These are phyloP conservation scores for Romanogobio albipinnatus DNA, from an alignment of 2,113 vertebrate genomes.

Conservation along the genomic window DNA sequence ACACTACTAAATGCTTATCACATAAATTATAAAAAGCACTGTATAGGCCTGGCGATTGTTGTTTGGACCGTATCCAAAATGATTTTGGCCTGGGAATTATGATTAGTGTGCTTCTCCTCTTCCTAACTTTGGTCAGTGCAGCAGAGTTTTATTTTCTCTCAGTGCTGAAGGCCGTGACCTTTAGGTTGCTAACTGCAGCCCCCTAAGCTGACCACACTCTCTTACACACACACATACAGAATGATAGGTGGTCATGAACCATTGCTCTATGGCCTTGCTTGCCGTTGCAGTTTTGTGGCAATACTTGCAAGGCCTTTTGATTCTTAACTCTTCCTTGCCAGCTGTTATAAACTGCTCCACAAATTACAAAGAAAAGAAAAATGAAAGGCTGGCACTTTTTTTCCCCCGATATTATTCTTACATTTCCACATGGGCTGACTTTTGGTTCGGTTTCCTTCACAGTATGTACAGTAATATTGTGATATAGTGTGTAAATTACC, in stretches of 20 bases:
- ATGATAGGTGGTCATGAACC: constrained; percentile 66
- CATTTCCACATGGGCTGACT: constrained; percentile 10
- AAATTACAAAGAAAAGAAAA: constrained; percentile 29
- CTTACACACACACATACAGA: constrained; percentile 15
- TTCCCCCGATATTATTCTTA: not conserved
- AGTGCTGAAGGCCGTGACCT: constrained; percentile 48
- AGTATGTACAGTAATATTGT: constrained; percentile 45
- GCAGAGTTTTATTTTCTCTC: constrained; percentile 44
- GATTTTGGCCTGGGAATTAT: not conserved
- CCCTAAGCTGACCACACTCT: constrained; percentile 55
- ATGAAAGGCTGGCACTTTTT: constrained; percentile 27
- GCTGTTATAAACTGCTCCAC: constrained; percentile 44
- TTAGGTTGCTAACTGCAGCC: constrained; percentile 47
- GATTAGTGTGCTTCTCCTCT: constrained; percentile 22
- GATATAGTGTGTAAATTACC: not conserved
- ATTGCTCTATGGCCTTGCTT: constrained; percentile 71
- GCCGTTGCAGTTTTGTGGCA: constrained; percentile 73
- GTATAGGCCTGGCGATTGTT: not conserved
- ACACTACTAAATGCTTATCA: not conserved
- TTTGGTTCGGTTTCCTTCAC: constrained; percentile 29
- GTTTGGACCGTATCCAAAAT: not conserved
- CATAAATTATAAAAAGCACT: not conserved
- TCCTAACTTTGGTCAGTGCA: constrained; percentile 19
- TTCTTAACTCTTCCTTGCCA: constrained; percentile 60
- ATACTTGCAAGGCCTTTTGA: constrained; percentile 72